A percentile compares a stretch with the other conserved stretches of the same genome.
These are phyloP conservation scores for Pempheris klunzingeri DNA, from an alignment of 2,797 vertebrate genomes.

Conservation along the genomic window DNA sequence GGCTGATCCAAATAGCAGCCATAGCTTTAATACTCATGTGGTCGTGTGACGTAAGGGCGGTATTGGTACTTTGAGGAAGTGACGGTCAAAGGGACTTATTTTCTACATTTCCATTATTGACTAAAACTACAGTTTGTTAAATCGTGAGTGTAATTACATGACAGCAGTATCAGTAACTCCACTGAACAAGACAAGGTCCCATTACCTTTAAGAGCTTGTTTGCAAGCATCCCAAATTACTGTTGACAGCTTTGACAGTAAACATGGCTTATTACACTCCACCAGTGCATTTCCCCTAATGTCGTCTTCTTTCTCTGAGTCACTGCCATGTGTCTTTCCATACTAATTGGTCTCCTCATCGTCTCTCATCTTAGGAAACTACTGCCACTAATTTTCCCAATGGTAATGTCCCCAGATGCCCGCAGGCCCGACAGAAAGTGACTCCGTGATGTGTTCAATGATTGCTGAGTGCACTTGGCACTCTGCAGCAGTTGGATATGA, in stretches of 20 bases:
- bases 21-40: background rate
- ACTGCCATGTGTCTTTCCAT: constrained; percentile 34
- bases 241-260: constrained; percentile 59
- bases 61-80: background rate
- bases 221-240: constrained; percentile 57
- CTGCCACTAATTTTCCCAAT: constrained; percentile 53
- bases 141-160: constrained; percentile 23
- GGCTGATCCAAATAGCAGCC: background rate
- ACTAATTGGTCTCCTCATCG: constrained; percentile 62
- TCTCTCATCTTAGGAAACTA: constrained; percentile 54
- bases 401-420: constrained; percentile 50
- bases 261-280: constrained; percentile 55
- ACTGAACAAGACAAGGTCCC: constrained; percentile 23
- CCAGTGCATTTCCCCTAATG: constrained; percentile 38
- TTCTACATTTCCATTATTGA: constrained; percentile 10
- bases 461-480: constrained; percentile 33
- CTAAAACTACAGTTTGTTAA: constrained; percentile 18
- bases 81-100: background rate
- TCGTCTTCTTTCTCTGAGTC: constrained; percentile 26
- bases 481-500: constrained; percentile 16
- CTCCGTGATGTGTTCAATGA: constrained; percentile 55
- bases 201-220: constrained; percentile 57
- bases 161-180: constrained; percentile 32
- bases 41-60: background rate
- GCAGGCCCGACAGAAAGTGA: constrained; percentile 48